Conservation (phyloP, 2,113 vertebrate genomes). For the Gnathochromis pfefferi region DNA sequence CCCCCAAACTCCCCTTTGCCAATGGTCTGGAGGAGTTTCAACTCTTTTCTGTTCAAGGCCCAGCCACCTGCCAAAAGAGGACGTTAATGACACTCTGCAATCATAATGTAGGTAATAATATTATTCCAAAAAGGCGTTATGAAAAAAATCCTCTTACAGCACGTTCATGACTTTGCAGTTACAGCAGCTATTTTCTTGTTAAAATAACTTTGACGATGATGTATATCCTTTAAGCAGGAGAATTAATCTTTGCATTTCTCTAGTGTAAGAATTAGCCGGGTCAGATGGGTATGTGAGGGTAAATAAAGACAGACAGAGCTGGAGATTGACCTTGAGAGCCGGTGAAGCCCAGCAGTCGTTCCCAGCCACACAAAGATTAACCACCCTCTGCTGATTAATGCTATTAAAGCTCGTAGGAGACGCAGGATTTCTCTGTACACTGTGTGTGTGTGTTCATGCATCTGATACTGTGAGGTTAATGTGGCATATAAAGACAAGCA, state of each 20-base stretch:
- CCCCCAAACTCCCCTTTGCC: constrained; percentile 98
- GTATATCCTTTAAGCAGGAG: neutral
- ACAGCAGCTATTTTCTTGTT: neutral
- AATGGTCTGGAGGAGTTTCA: constrained; percentile 88
- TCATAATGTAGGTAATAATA: neutral
- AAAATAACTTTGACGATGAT: neutral
- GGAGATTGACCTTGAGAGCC: constrained; percentile 30
- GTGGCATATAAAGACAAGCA: neutral
- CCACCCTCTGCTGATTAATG: constrained; percentile 20
- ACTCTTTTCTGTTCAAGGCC: constrained; percentile 92
- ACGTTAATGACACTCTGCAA: neutral
- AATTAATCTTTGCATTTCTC: neutral
- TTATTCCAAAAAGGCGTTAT: neutral
- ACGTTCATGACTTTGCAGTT: neutral
- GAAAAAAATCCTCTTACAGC: neutral
- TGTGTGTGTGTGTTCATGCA: neutral
- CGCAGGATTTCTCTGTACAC: neutral
- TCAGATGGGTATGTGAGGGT: neutral
- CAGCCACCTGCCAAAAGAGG: constrained; percentile 79
- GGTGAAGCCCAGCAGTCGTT: constrained; percentile 1
- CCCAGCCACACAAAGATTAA: constrained; percentile 34
- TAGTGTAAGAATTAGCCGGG: neutral
- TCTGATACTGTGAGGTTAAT: neutral
- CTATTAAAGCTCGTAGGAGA: constrained; percentile 9
- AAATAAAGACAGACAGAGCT: neutral